Percentiles rank a stretch among this genome's conserved stretches.
Conservation (phyloP, 2,113 vertebrate species). For the Cheilinus undulatus region DNA sequence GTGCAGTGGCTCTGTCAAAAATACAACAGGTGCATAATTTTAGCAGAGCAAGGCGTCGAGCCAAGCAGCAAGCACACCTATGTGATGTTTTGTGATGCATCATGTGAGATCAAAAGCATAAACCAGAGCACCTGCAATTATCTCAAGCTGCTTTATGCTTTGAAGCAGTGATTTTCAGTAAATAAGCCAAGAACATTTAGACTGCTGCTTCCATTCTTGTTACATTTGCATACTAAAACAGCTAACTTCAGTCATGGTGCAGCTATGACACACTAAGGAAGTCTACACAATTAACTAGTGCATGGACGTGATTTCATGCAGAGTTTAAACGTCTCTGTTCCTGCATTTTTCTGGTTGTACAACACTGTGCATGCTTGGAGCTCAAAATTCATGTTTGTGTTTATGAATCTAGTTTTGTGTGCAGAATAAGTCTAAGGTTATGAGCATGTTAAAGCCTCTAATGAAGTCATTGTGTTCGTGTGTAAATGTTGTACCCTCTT, state of each 20-base stretch:
- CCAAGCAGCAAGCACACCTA: no score
- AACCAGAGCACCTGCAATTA: no score
- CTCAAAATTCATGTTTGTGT: neutral
- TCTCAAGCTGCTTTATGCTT: no score
- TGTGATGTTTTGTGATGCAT: no score
- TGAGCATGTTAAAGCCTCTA: constrained; percentile 7
- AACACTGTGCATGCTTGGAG: constrained; percentile 1
- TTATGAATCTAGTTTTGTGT: neutral
- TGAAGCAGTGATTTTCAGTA: no score
- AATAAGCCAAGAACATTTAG: no score
- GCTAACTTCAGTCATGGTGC: neutral
- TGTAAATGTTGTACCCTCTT: constrained; percentile 84
- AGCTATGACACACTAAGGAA: constrained; percentile 1
- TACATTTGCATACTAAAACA: no score
- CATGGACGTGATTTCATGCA: neutral
- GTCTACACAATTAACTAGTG: neutral
- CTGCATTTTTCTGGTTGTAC: neutral
- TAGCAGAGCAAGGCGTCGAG: no score
- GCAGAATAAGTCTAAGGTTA: neutral
- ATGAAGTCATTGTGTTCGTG: constrained; percentile 22
- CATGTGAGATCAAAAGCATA: no score
- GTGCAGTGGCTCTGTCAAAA: no score
- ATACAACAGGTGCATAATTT: no score
- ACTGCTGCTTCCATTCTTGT: no score
- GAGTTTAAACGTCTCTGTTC: neutral